A percentile compares a stretch with the other conserved stretches of the same genome.
These are phyloP conservation scores for Gulo gulo DNA, from an alignment of 2,113 vertebrate genomes.

Conservation along the genomic window DNA sequence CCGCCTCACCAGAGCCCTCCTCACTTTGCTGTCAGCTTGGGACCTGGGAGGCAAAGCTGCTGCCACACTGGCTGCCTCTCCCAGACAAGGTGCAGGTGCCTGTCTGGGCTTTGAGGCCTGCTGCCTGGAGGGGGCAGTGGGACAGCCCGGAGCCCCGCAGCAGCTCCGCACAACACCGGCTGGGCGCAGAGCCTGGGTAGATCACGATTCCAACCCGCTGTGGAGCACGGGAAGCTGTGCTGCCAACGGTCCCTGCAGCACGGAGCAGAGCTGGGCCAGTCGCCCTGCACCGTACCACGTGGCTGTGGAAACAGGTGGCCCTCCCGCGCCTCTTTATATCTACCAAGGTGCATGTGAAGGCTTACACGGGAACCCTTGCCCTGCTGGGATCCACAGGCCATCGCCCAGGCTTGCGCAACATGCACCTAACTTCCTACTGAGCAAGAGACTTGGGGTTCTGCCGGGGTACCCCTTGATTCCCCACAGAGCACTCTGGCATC, in stretches of 20 bases:
- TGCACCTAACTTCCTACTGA: slow-evolving; percentile 57
- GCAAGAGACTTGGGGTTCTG: not conserved
- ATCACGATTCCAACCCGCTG: slow-evolving; percentile 45
- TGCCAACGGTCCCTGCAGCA: slow-evolving; percentile 77
- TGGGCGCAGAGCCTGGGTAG: not conserved
- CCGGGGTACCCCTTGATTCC: not conserved
- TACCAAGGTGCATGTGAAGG: slow-evolving; percentile 81
- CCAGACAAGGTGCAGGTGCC: not conserved
- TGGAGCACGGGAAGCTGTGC: slow-evolving; percentile 70
- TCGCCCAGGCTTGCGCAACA: slow-evolving; percentile 50
- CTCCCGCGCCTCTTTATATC: slow-evolving; percentile 70
- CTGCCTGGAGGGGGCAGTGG: not conserved
- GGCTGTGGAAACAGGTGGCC: slow-evolving; percentile 72
- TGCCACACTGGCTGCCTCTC: not conserved
- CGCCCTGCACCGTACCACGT: slow-evolving; percentile 77
- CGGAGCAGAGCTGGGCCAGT: slow-evolving; percentile 79
- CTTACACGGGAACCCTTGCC: slow-evolving; percentile 72
- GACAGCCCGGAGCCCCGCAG: not conserved
- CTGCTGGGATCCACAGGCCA: slow-evolving; percentile 14
- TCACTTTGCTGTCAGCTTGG: not conserved
- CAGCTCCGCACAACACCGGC: rapidly evolving
- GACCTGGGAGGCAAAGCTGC: not conserved
- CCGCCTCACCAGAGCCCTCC: not conserved
- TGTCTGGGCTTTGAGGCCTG: not conserved
- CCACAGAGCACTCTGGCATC: not conserved